A percentile compares a stretch with the other conserved stretches of the same genome.
Conservation (phyloP, 1,140 invertebrate species). For the Meteorus sp. region DNA sequence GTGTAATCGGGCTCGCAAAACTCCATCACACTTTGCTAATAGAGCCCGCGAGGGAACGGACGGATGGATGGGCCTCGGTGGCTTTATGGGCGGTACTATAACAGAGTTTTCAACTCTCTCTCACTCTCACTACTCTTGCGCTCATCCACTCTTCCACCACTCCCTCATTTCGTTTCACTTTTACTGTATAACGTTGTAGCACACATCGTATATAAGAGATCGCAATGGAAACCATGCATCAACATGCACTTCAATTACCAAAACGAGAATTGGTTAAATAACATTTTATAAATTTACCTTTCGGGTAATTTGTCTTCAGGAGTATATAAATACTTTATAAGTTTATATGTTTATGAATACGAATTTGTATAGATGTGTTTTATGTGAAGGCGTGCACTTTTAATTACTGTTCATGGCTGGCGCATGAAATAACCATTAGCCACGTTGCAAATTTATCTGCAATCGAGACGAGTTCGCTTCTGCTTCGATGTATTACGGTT, state of each 20-base stretch:
- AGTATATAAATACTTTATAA: neutral
- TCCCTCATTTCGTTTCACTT: too few species aligned
- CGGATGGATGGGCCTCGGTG: conserved; percentile 44
- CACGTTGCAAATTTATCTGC: conserved; percentile 26
- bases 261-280: neutral
- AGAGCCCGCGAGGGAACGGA: conserved; percentile 49
- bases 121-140: conserved; percentile 13
- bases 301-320: conserved; percentile 2
- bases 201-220: too few species aligned
- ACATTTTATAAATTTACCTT: neutral
- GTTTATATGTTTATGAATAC: conserved; percentile 8
- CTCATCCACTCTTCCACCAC: conserved; percentile 9
- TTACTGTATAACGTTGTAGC: too few species aligned
- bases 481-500: conserved; percentile 31
- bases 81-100: conserved; percentile 43
- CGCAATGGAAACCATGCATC: too few species aligned
- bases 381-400: conserved; percentile 14
- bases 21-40: conserved; percentile 62
- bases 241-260: conserved; percentile 13
- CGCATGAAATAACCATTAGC: conserved; percentile 33
- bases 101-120: conserved; percentile 20
- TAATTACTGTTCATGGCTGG: conserved; percentile 25
- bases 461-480: conserved; percentile 1
- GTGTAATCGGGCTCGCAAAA: conserved; percentile 62
- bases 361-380: too few species aligned